These are phyloP conservation scores for Nasua narica DNA, from an alignment of 2,797 vertebrate genomes.

Conservation along the genomic window DNA sequence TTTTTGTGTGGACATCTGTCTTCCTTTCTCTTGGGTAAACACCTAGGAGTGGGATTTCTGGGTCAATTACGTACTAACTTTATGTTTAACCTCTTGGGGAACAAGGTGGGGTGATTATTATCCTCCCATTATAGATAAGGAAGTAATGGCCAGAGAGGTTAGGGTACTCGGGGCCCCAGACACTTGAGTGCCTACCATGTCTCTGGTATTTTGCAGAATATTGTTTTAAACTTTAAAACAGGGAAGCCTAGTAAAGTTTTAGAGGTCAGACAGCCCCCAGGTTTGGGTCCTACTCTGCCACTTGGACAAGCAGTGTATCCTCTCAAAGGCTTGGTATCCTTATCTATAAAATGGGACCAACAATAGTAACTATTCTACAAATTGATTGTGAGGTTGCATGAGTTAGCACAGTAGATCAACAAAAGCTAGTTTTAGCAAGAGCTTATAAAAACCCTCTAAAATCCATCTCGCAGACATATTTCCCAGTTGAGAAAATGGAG, in stretches of 20 bases:
- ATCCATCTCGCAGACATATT: not conserved
- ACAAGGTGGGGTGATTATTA: not conserved
- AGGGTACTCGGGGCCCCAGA: not conserved
- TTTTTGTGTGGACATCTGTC: not conserved
- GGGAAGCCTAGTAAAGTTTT: not conserved
- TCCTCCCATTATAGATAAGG: not conserved
- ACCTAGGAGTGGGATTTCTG: not conserved
- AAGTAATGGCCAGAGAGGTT: not conserved
- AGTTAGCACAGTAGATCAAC: not conserved
- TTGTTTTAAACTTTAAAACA: not conserved
- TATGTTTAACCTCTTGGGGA: slow-evolving; percentile 29
- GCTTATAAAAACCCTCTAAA: not conserved
- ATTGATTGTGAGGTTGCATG: not conserved
- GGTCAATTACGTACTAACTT: not conserved
- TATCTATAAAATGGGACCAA: not conserved
- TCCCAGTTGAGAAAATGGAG: slow-evolving; percentile 25
- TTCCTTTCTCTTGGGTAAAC: slow-evolving; percentile 1
- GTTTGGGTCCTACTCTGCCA: not conserved
- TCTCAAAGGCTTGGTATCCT: not conserved
- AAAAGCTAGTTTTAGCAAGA: not conserved
- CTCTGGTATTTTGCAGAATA: not conserved
- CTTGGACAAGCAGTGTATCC: not conserved
- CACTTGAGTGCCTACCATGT: not conserved
- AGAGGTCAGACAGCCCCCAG: not conserved
- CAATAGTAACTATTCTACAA: not conserved